Evolutionary conservation across 2,888 invertebrate genomes (phyloP), one percentile per base, ranked within the genome.

Genomic region (Platypus cylindrus): DNA sequence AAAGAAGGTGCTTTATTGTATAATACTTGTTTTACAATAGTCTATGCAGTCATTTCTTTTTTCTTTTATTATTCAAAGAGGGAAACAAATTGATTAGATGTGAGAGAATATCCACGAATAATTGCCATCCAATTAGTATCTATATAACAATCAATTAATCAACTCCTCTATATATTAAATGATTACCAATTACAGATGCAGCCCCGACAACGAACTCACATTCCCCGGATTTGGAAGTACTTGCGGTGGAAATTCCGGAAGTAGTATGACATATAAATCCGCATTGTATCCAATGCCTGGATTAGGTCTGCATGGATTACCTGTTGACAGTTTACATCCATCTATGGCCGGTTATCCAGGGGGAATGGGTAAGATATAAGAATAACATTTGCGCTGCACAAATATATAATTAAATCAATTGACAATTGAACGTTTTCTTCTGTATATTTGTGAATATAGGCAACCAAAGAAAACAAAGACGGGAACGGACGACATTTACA

Each of bases 401-500:
- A 20, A 7, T 7, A 7, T 20, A 5, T 7, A 7, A 5, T 20
- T 20, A 20, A 20, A 20, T 26, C 7, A 32, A 32, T 24, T 12
- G 17, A 13, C 14, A 12, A 32, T 9, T 9, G 17, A 16, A 17
- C 15, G 15, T 33, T n/a, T n/a, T n/a, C n/a, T n/a, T n/a, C n/a
- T n/a, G n/a, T n/a, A n/a, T n/a, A n/a, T n/a, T n/a, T n/a, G n/a
- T n/a, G n/a, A n/a, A n/a, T n/a, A n/a, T 23, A 60, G 60, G 57
- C 46, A 84, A 83, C 60, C 83, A 84, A 36, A 69, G 95, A 40
- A 98, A 97, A 63, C 95, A 97, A 64, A 70, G 97, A 9, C 72
- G 97, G 36, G 97, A 98, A 60, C 62, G 97, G 37, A 98, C 97
- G 24, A 98, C 97, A 17, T 98, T 97, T 66, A 94, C 95, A 5